Percentiles rank a stretch among this genome's conserved stretches.
These are phyloP conservation scores for Aspiorhynchus laticeps DNA, from an alignment of 2,113 vertebrate species.

Conservation along the genomic window DNA sequence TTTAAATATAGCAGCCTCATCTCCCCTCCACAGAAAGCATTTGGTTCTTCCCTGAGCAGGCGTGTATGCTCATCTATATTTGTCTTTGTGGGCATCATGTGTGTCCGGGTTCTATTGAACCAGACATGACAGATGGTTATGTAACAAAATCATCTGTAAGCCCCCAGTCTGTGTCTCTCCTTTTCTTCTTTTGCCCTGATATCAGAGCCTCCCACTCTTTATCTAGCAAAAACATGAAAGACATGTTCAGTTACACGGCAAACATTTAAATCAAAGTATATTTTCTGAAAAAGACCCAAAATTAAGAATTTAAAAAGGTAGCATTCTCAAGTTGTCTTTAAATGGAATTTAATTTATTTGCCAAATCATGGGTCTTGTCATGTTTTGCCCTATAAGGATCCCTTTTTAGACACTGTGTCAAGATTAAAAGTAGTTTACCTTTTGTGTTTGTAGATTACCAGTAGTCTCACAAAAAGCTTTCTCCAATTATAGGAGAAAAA, in stretches of 20 bases:
- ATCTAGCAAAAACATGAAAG: background rate
- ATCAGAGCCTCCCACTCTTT: background rate
- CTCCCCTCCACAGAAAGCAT: slow-evolving; percentile 45
- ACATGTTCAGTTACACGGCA: background rate
- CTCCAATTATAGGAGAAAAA: background rate
- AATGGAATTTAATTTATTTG: background rate
- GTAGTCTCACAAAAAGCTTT: background rate
- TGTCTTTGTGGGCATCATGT: slow-evolving; percentile 19
- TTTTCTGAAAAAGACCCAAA: background rate
- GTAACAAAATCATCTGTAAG: slow-evolving; percentile 54
- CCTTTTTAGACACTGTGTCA: background rate
- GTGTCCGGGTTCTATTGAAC: slow-evolving; percentile 9
- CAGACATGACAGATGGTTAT: slow-evolving; percentile 59
- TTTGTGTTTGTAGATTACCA: background rate
- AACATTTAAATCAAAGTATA: background rate
- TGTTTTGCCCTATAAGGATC: background rate
- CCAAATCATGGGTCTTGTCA: background rate
- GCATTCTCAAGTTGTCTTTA: background rate
- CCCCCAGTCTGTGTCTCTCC: slow-evolving; percentile 40
- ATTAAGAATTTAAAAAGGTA: background rate
- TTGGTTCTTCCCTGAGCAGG: slow-evolving; percentile 39
- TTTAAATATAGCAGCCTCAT: background rate
- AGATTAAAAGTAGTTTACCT: background rate
- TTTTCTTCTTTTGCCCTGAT: background rate
- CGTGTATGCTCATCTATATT: slow-evolving; percentile 22